phyloP scores from a whole-genome alignment of 2,888 invertebrate species.

The Hartigia nigra region DNA sequence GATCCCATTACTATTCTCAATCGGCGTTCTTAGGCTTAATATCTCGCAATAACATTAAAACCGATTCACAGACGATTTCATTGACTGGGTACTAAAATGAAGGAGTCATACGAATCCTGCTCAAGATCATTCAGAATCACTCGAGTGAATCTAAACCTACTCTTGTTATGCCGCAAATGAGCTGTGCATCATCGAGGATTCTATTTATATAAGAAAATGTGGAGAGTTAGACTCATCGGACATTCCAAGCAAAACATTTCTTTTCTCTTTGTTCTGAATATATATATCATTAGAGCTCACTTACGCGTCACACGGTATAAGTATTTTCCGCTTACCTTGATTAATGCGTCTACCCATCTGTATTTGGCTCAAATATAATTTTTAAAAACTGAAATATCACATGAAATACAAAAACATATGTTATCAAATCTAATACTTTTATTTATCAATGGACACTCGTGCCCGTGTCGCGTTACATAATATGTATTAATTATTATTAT shows the following conservation, averaged over 20 bases:
- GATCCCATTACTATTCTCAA: not conserved
- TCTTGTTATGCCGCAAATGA: not conserved
- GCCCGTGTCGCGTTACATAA: not conserved
- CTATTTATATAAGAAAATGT: no score
- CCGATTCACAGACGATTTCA: not conserved
- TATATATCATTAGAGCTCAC: not conserved
- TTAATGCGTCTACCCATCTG: no score
- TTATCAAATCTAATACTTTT: not conserved
- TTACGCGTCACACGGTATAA: not conserved
- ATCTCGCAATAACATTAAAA: not conserved
- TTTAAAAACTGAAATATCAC: no score
- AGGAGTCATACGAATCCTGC: not conserved
- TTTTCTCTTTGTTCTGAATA: not conserved
- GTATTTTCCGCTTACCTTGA: not conserved
- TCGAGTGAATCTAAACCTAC: not conserved
- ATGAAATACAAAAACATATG: no score
- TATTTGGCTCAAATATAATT: no score
- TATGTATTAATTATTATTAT: not conserved
- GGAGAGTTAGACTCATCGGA: not conserved
- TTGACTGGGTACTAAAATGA: not conserved
- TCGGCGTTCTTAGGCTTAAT: not conserved
- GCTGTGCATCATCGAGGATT: no score
- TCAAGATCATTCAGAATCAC: not conserved
- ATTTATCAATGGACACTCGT: not conserved
- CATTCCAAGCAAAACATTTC: not conserved